These are phyloP conservation scores for Nettapus auritus DNA, from an alignment of 2,113 vertebrate species.

Conservation along the genomic window DNA sequence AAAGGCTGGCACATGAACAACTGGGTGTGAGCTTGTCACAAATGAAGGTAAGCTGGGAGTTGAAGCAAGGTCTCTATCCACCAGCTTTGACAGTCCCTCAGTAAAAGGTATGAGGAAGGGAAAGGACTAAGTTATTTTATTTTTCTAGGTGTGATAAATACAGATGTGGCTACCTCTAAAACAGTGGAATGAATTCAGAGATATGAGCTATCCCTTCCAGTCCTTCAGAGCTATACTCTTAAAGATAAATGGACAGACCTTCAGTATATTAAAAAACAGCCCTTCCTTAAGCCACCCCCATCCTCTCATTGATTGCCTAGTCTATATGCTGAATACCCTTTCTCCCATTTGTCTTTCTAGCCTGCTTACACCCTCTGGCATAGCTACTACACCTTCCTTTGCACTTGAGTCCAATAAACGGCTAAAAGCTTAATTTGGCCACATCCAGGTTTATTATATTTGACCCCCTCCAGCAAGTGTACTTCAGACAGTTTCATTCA, in stretches of 20 bases:
- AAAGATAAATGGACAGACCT: background rate
- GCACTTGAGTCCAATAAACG: background rate
- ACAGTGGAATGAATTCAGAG: background rate
- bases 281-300: background rate
- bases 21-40: background rate
- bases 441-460: background rate
- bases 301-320: background rate
- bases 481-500: background rate
- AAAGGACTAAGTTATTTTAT: background rate
- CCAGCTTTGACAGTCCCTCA: background rate
- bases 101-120: background rate
- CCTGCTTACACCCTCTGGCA: background rate
- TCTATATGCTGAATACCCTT: background rate
- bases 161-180: background rate
- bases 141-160: background rate
- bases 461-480: background rate
- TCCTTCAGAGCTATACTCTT: background rate
- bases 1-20: slow-evolving; percentile 2
- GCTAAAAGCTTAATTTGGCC: background rate
- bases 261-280: background rate
- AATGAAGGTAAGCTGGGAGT: background rate
- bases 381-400: background rate
- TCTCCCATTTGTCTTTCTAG: background rate
- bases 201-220: background rate
- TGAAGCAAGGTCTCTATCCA: background rate